Evolutionary conservation across 2,113 vertebrate species (phyloP), one percentile per base, ranked within the genome.

Genomic region (Rhinoderma darwinii): DNA sequence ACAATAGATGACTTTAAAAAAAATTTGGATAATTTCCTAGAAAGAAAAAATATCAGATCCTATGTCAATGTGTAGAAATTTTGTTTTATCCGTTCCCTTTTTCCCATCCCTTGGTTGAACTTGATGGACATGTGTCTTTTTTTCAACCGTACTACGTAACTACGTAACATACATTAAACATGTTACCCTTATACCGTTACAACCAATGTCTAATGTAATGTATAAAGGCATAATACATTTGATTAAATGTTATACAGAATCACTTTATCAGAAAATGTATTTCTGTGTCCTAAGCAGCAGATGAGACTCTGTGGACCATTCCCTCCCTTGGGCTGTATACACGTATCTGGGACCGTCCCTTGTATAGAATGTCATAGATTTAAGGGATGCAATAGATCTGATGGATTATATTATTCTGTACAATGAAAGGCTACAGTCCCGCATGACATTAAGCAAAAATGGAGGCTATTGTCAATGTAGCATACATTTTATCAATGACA

Each of bases 401-500:
- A 59, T 82, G 80, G 41, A 44, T 66, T 68, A 10, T 30, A 72
- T 72, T 83, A 51, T 50, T 72, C 41, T 9, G 35, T 83, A 51
- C 66, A 83, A 83, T 66, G 27, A 83, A 72, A 72, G 61, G 47
- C 30, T 83, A 72, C 44, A 35, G 8, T 66, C n/a, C 41, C 27
- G 15, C 30, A 51, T 70, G 82, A 50, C 61, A 70, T 68, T 83
- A 83, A 51, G 41, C 15, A 83, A 83, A 50, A 20, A 72, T 47
- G 41, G 63, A 83, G 30, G 27, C 82, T 72, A 83, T 83, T 83
- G 63, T 83, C 43, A 22, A 72, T 83, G n/a, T 14, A 72, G 63
- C 51, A 51, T 72, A 83, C 39, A 47, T 83, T 83, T 83, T 83
- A 83, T 83, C 44, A 83, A 72, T 83, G 63, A 68, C 82, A 83